A percentile compares a stretch with the other conserved stretches of the same genome.
Conservation (phyloP, 2,113 vertebrate species). For the Corythaixoides concolor region DNA sequence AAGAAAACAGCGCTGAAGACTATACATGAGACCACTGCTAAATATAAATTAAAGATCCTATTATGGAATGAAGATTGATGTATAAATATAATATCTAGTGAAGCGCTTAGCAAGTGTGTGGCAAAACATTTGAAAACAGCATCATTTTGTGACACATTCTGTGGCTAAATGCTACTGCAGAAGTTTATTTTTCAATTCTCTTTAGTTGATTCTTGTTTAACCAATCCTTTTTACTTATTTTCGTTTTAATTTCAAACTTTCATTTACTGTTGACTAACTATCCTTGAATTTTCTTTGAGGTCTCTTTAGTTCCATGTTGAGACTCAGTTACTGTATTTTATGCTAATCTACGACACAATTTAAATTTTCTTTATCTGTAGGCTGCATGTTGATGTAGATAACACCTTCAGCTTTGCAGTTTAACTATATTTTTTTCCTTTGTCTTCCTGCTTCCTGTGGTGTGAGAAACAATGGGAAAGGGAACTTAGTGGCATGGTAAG, state of each 20-base stretch:
- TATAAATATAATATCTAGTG: not conserved
- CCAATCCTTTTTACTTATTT: not conserved
- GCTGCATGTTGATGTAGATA: not conserved
- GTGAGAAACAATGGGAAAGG: constrained; percentile 71
- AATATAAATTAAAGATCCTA: not conserved
- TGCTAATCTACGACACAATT: not conserved
- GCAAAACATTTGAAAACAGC: not conserved
- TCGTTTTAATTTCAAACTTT: not conserved
- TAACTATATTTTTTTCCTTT: constrained; percentile 67
- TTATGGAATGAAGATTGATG: not conserved
- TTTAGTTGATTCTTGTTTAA: not conserved
- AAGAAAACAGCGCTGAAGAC: not conserved
- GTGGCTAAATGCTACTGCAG: not conserved
- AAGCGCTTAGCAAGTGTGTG: not conserved
- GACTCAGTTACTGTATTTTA: not conserved
- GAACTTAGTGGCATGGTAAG: constrained; percentile 72
- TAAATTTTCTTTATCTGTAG: not conserved
- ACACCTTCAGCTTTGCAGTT: not conserved
- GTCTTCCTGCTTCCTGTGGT: constrained; percentile 70
- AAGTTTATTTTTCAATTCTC: not conserved
- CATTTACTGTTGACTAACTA: not conserved
- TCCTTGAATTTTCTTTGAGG: not conserved
- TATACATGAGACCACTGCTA: not conserved
- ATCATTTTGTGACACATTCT: not conserved
- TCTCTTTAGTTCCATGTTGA: not conserved